These are phyloP conservation scores for Pangasius sanitwongsei DNA, from an alignment of 2,797 vertebrate genomes.

Conservation along the genomic window DNA sequence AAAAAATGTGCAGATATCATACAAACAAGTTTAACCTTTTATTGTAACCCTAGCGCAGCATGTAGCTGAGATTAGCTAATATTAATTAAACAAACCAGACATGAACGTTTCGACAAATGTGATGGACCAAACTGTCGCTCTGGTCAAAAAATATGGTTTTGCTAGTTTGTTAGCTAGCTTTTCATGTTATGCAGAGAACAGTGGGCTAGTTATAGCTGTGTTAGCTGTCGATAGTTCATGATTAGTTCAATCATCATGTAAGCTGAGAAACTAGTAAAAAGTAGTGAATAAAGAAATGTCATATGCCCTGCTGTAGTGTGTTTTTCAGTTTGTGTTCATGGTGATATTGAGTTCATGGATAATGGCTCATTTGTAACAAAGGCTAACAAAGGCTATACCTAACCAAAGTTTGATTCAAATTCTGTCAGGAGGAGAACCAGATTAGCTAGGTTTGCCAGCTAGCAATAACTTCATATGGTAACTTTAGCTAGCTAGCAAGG, in stretches of 20 bases:
- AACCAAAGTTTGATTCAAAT: neutral
- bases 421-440: neutral
- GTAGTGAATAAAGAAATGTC: neutral
- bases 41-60: too few relatives aligned
- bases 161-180: slow-evolving; percentile 1
- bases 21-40: neutral
- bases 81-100: neutral
- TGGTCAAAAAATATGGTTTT: neutral
- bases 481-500: neutral
- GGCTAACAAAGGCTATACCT: neutral
- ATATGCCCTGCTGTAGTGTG: neutral
- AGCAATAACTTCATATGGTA: neutral
- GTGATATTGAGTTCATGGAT: too few relatives aligned
- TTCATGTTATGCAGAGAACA: neutral
- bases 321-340: neutral
- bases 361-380: neutral
- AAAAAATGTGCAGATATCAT: neutral
- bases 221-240: neutral
- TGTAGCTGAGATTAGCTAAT: neutral
- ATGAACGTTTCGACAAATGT: neutral
- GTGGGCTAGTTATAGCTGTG: neutral
- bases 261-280: neutral
- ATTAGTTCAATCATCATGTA: neutral
- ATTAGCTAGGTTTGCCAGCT: neutral
- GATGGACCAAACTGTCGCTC: too few relatives aligned